Percentiles rank a stretch among this genome's conserved stretches.
Conservation (phyloP, 2,888 invertebrate genomes). For the Horisme vitalbata region DNA sequence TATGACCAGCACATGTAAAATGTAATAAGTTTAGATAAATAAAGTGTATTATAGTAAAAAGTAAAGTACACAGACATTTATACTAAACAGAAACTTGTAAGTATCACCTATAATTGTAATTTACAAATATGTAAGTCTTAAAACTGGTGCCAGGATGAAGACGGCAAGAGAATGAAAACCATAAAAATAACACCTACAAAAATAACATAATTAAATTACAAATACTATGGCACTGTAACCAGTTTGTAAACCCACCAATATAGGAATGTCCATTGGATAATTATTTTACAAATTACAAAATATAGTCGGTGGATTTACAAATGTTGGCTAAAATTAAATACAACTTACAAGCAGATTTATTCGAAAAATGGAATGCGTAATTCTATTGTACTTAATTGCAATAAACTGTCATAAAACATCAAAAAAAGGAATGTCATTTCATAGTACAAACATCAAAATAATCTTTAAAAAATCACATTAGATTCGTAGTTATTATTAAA, state of each 20-base stretch:
- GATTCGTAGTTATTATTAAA: conserved; percentile 10
- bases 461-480: conserved; percentile 20
- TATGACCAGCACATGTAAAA: no score
- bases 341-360: conserved; percentile 9
- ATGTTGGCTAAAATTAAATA: conserved; percentile 8
- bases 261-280: no score
- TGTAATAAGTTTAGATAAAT: no score
- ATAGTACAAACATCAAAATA: background rate
- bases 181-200: no score
- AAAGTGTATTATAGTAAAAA: no score
- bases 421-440: conserved; percentile 6
- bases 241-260: conserved; percentile 21
- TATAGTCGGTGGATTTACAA: conserved; percentile 19
- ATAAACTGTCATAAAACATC: conserved; percentile 3
- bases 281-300: background rate
- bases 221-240: conserved; percentile 53
- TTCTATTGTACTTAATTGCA: conserved; percentile 3
- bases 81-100: no score
- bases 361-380: conserved; percentile 20
- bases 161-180: no score
- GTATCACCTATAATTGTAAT: no score
- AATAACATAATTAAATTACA: no score
- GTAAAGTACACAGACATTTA: no score
- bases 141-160: no score
- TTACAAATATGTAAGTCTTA: no score